Percentiles rank a stretch among this genome's conserved stretches.
These are phyloP conservation scores for Phrynocephalus forsythii DNA, from an alignment of 2,797 vertebrate species.

Conservation along the genomic window DNA sequence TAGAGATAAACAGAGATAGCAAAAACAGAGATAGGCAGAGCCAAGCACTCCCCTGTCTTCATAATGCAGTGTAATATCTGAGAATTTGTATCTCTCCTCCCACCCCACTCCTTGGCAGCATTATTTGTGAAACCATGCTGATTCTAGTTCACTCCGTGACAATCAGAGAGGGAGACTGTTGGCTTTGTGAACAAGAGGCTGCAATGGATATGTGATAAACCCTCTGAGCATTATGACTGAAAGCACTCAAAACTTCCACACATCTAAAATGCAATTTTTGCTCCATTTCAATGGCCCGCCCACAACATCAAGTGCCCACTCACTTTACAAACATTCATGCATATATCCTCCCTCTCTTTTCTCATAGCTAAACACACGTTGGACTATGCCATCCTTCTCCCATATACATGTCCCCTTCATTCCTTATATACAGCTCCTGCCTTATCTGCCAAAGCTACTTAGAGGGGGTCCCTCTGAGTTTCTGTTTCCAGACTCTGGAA, in stretches of 20 bases:
- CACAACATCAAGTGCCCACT: neutral
- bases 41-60: no score
- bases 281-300: neutral
- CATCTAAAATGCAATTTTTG: neutral
- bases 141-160: neutral
- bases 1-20: no score
- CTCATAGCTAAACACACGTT: neutral
- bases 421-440: neutral
- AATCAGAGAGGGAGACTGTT: neutral
- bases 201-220: neutral
- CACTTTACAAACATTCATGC: neutral
- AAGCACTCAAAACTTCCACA: neutral
- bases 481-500: no score
- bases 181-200: neutral
- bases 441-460: neutral
- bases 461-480: no score
- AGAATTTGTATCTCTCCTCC: neutral
- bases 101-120: neutral
- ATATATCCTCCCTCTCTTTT: neutral
- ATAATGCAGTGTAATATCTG: neutral
- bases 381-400: neutral
- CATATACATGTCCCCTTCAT: neutral
- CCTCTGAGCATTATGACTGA: neutral
- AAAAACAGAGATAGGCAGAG: no score
- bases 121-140: neutral